Evolutionary conservation across 2,797 vertebrate species (phyloP).

Genomic region (Crax fasciolata): DNA sequence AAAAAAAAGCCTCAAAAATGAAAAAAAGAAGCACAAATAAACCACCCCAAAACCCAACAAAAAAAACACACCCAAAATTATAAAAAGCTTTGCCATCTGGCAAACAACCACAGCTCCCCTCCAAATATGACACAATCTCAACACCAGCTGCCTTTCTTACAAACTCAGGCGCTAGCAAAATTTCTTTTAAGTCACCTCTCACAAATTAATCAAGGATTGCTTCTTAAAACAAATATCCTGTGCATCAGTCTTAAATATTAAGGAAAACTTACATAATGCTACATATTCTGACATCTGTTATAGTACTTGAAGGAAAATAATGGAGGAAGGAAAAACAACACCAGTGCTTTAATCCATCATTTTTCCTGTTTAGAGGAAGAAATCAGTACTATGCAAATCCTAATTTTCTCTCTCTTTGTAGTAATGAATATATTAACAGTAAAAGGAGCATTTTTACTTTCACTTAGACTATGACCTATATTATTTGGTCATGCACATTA

Average conservation of each 20-base stretch:
- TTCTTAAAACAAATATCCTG: background rate
- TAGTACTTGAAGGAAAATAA: background rate
- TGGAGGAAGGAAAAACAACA: background rate
- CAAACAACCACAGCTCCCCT: background rate
- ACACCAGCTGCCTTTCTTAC: background rate
- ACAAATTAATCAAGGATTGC: background rate
- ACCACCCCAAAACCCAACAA: background rate
- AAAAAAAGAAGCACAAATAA: background rate
- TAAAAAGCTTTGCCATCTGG: background rate
- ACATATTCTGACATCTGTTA: background rate
- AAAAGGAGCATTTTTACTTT: background rate
- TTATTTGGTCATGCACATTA: background rate
- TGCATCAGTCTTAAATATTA: background rate
- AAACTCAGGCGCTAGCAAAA: background rate
- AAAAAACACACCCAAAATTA: background rate
- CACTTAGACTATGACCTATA: background rate
- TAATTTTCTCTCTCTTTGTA: background rate
- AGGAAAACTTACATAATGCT: background rate
- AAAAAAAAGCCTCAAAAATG: background rate
- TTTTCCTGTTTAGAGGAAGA: background rate
- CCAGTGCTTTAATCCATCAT: background rate
- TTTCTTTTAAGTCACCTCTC: background rate
- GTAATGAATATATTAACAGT: background rate
- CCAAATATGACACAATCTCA: background rate
- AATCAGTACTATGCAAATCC: background rate